Evolutionary conservation across 2,888 invertebrate species (phyloP), one percentile per base, ranked within the genome.

Genomic region (Emesis russula): DNA sequence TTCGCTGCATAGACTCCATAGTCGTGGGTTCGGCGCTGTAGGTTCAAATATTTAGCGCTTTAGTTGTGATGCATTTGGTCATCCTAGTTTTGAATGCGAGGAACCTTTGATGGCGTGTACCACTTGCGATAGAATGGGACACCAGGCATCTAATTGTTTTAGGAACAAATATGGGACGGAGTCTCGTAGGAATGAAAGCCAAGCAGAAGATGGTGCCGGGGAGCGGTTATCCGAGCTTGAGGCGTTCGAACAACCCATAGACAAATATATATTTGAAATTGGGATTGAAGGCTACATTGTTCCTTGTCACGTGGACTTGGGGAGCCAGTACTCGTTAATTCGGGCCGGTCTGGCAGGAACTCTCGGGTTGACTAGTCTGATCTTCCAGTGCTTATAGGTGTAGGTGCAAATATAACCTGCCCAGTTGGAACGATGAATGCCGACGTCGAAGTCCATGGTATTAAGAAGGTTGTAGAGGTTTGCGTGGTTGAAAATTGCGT

Each of bases 91-190:
- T 76, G 58, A 58, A 58, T 76, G 76, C n/a, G 33, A 33, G n/a
- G 33, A 76, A 33, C 53, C 48, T 13, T 44, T 75, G 13, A 15
- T 53, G 9, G 53, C 9, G 33, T 53, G 75, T 48, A 15, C 31
- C 3, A 18, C n/a, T 11, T 76, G 76, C 25, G 38, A 76, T 63
- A 76, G 18, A 15, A 18, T 76, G 36, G 76, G 76, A 9, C 76
- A 63, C 36, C 63, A 33, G 36, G 63, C 15, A 9, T n/a, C 31
- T 4, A 31, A 33, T 76, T 63, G 76, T 63, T 58, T 58, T 18
- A 58, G 7, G 18, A 58, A 58, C 18, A 58, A 58, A 18, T 58
- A n/a, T 58, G 7, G 2, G 5, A 2, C 18, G 2, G 9, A 58
- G 2, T 58, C 58, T 7, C 5, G 7, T 5, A 58, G 2, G 7